These are phyloP conservation scores for Urocolius indicus DNA, from an alignment of 2,113 vertebrate species.

Conservation along the genomic window DNA sequence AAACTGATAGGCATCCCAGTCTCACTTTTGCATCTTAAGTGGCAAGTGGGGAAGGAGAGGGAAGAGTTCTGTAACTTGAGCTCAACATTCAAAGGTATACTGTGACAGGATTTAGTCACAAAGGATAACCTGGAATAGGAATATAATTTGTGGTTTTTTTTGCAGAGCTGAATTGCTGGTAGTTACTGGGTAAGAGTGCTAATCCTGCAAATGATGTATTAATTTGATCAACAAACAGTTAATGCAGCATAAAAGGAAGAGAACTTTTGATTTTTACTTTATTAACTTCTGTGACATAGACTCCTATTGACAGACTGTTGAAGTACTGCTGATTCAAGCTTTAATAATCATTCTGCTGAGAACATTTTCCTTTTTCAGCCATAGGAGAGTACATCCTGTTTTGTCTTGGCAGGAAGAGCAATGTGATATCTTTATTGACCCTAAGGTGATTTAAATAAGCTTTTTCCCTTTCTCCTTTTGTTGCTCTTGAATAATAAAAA, in stretches of 20 bases:
- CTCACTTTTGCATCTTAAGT: not conserved
- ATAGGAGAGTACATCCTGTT: not conserved
- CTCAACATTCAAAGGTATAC: not conserved
- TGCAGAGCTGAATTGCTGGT: not conserved
- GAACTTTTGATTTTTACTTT: not conserved
- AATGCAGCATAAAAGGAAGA: not conserved
- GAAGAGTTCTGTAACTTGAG: not conserved
- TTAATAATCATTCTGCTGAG: constrained; percentile 7
- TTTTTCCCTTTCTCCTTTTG: not conserved
- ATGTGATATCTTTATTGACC: not conserved
- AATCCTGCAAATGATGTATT: not conserved
- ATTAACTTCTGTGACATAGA: not conserved
- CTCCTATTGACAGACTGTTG: not conserved
- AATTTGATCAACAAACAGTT: not conserved
- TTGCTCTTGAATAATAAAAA: not conserved
- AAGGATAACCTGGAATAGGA: not conserved
- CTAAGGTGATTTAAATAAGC: not conserved
- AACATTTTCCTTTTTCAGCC: constrained; percentile 7
- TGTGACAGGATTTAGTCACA: not conserved
- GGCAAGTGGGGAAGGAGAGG: not conserved
- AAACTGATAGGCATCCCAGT: not conserved
- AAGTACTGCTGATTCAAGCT: constrained; percentile 17
- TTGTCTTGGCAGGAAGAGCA: not conserved
- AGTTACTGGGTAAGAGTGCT: not conserved
- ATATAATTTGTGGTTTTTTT: not conserved